A percentile compares a stretch with the other conserved stretches of the same genome.
phyloP scores from a whole-genome alignment of 2,113 vertebrate species.

The Mesitornis unicolor region DNA sequence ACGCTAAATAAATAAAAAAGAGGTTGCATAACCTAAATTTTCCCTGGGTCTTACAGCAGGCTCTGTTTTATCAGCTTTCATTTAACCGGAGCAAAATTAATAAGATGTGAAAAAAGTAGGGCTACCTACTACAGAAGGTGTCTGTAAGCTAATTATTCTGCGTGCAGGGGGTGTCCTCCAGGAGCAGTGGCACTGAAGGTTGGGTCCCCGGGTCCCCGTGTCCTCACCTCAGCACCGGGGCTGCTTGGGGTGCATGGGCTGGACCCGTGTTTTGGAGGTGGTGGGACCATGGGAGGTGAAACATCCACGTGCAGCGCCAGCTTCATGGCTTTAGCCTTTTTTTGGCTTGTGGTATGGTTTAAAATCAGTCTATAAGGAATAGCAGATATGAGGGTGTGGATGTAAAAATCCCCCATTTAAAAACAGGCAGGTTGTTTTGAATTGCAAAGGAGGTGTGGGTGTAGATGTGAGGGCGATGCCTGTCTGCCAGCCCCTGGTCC shows the following conservation, averaged over 20 bases:
- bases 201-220: background rate
- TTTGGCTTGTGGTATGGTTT: background rate
- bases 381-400: background rate
- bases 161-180: background rate
- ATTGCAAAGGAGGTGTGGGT: background rate
- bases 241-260: rapidly evolving
- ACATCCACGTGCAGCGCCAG: rapidly evolving
- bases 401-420: background rate
- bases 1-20: slow-evolving; percentile 57
- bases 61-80: slow-evolving; percentile 26
- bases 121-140: background rate
- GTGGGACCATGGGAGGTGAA: background rate
- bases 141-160: background rate
- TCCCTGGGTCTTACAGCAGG: background rate
- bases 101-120: background rate
- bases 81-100: slow-evolving; percentile 15
- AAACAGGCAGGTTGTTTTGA: background rate
- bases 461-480: rapidly evolving
- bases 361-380: background rate
- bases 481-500: background rate
- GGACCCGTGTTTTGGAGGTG: rapidly evolving
- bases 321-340: background rate
- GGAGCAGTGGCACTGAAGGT: background rate
- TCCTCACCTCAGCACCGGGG: too few species aligned
- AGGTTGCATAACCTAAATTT: slow-evolving; percentile 40